A percentile compares a stretch with the other conserved stretches of the same genome.
Evolutionary conservation across 2,888 invertebrate species (phyloP).

Genomic region (Oscheius sp.): DNA sequence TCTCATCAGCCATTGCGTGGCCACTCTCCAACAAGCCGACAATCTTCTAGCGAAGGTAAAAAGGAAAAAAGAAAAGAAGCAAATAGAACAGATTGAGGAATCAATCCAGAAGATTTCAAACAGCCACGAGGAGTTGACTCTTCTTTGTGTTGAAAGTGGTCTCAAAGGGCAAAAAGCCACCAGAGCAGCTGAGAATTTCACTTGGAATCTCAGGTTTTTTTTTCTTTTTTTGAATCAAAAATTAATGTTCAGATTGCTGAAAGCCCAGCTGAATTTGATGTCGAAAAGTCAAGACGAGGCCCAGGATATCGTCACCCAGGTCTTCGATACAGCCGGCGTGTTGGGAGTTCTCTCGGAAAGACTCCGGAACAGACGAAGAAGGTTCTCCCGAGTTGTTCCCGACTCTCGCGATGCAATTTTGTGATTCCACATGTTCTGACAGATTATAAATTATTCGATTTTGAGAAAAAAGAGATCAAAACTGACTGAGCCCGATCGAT

Average conservation of each 20-base stretch:
- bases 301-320: constrained; percentile 74
- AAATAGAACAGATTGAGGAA: constrained; percentile 66
- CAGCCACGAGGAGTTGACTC: constrained; percentile 73
- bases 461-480: too few species aligned
- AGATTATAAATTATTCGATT: too few species aligned
- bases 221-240: too few species aligned
- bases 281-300: constrained; percentile 74
- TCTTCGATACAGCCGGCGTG: constrained; percentile 56
- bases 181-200: constrained; percentile 50
- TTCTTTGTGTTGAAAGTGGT: constrained; percentile 72
- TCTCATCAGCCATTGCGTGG: constrained; percentile 56
- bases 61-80: neutral
- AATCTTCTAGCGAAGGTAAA: constrained; percentile 51
- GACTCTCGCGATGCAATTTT: constrained; percentile 51
- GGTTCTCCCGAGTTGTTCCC: constrained; percentile 50
- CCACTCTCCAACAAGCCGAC: constrained; percentile 54
- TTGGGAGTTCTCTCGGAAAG: constrained; percentile 50
- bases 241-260: constrained; percentile 71
- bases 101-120: constrained; percentile 68
- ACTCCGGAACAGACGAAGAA: constrained; percentile 36
- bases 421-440: too few species aligned
- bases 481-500: too few species aligned
- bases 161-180: constrained; percentile 74
- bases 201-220: constrained; percentile 51
- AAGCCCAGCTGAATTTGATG: constrained; percentile 75